phyloP scores from a whole-genome alignment of 2,888 invertebrate species.

The Tinea semifulvella region DNA sequence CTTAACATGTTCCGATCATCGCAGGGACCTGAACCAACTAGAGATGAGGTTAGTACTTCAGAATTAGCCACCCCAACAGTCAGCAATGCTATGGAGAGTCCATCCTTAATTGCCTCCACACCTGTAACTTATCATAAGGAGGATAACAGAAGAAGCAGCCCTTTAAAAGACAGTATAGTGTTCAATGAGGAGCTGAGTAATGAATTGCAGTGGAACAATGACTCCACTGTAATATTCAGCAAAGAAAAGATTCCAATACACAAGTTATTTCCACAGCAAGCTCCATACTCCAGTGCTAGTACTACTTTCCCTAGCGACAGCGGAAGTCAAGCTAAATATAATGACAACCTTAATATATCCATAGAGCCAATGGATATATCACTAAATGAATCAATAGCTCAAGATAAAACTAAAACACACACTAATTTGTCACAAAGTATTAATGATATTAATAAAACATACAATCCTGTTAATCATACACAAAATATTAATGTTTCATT shows the following conservation, averaged over 20 bases:
- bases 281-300: constrained; percentile 10
- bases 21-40: constrained; percentile 45
- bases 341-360: constrained; percentile 13
- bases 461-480: neutral
- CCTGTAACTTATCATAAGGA: constrained; percentile 35
- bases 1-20: constrained; percentile 54
- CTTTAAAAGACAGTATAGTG: constrained; percentile 45
- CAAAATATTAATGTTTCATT: constrained; percentile 1
- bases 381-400: constrained; percentile 32
- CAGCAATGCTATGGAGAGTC: neutral
- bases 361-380: constrained; percentile 53
- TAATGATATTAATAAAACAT: neutral
- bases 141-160: constrained; percentile 41
- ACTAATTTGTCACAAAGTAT: constrained; percentile 7
- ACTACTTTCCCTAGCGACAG: constrained; percentile 17
- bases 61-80: constrained; percentile 1
- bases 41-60: constrained; percentile 15
- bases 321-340: constrained; percentile 15
- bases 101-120: constrained; percentile 37
- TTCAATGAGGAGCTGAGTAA: constrained; percentile 54
- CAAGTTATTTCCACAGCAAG: constrained; percentile 36
- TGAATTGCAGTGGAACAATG: constrained; percentile 54
- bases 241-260: constrained; percentile 50
- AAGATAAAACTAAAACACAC: constrained; percentile 30
- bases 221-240: constrained; percentile 45